These are phyloP conservation scores for Enteromius unitaeniatus DNA, from an alignment of 2,797 vertebrate species.

Conservation along the genomic window DNA sequence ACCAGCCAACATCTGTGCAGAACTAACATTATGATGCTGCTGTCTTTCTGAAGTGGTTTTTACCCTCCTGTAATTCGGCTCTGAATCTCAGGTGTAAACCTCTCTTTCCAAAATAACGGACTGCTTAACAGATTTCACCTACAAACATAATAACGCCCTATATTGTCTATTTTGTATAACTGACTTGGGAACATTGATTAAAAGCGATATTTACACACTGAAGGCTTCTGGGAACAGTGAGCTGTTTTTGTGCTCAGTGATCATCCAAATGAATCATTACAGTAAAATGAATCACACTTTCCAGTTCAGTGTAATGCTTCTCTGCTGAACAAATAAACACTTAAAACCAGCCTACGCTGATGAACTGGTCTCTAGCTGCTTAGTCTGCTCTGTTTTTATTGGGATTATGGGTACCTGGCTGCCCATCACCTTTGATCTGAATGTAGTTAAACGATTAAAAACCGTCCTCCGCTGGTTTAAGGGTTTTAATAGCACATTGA, in stretches of 20 bases:
- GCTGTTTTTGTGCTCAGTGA: background rate
- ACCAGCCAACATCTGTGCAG: no score
- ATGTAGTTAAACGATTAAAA: no score
- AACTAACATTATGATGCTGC: no score
- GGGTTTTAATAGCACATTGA: no score
- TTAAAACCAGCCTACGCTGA: background rate
- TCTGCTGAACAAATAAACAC: background rate
- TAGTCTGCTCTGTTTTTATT: no score
- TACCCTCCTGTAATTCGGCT: no score
- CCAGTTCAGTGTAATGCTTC: background rate
- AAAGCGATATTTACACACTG: no score
- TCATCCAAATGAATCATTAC: background rate
- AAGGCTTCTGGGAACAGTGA: background rate
- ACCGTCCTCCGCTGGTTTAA: background rate
- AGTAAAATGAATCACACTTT: background rate
- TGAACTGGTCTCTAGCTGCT: no score
- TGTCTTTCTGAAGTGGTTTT: no score
- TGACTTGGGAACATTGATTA: background rate
- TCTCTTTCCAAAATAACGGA: no score
- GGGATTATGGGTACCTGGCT: background rate
- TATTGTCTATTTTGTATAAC: background rate
- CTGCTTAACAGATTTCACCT: background rate
- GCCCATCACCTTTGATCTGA: no score
- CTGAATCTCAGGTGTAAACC: no score
- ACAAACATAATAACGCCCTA: background rate